Conservation (phyloP, 2,113 vertebrate genomes). For the Climacteris rufus region DNA sequence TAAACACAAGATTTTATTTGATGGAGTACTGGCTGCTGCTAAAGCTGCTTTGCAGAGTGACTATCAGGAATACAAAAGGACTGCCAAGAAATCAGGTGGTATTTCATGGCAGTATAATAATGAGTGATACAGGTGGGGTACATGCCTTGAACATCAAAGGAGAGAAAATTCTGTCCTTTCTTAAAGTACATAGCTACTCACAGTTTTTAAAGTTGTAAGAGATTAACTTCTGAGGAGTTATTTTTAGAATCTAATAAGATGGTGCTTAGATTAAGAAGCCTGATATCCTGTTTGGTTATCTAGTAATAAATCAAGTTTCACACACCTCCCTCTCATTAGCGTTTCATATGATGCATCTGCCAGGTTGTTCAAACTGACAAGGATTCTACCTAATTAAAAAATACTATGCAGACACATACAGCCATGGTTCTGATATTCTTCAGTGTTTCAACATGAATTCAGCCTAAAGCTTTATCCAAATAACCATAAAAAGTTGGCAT, state of each 20-base stretch:
- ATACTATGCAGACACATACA: neutral
- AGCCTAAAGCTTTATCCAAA: neutral
- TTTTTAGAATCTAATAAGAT: neutral
- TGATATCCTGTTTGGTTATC: neutral
- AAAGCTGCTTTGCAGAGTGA: neutral
- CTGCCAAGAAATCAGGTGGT: neutral
- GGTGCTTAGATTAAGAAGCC: neutral
- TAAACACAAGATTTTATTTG: neutral
- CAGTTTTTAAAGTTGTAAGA: neutral
- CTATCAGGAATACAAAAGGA: neutral
- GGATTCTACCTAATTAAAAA: neutral
- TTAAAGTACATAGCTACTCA: neutral
- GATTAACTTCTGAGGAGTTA: neutral
- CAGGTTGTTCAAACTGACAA: neutral
- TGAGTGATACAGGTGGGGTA: neutral
- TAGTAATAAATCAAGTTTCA: constrained; percentile 22
- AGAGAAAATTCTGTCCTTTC: neutral
- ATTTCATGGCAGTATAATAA: neutral
- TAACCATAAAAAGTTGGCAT: neutral
- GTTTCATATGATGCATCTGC: neutral
- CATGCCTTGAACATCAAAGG: neutral
- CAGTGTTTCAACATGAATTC: neutral
- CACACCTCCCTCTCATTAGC: neutral
- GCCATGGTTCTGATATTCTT: neutral
- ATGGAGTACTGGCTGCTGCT: neutral